These are phyloP conservation scores for Phrixothrix hirtus DNA, from an alignment of 2,888 invertebrate genomes.

Conservation along the genomic window DNA sequence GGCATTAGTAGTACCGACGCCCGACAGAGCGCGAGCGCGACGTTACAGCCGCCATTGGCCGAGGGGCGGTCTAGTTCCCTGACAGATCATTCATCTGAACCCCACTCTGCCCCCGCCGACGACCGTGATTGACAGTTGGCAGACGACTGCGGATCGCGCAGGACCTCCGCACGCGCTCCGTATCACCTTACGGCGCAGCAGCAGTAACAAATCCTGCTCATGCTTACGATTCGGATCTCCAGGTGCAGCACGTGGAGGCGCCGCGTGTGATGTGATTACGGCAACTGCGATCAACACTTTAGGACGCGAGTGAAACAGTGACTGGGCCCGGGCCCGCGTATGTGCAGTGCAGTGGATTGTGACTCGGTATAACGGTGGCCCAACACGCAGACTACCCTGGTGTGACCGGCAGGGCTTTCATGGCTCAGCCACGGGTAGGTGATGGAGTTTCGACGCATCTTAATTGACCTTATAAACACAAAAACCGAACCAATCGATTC, in stretches of 20 bases:
- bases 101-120: constrained; percentile 61
- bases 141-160: constrained; percentile 68
- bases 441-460: constrained; percentile 37
- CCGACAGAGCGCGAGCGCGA: constrained; percentile 59
- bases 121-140: constrained; percentile 69
- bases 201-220: constrained; percentile 36
- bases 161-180: constrained; percentile 59
- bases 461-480: constrained; percentile 17
- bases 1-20: constrained; percentile 44
- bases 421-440: constrained; percentile 86
- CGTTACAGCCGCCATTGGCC: constrained; percentile 54
- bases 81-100: constrained; percentile 59
- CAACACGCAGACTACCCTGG: constrained; percentile 62
- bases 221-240: constrained; percentile 41
- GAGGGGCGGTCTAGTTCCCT: constrained; percentile 50
- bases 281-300: constrained; percentile 28
- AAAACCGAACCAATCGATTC: constrained; percentile 11
- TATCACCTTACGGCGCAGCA: constrained; percentile 44
- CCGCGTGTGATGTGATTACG: constrained; percentile 44
- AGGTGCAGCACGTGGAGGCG: constrained; percentile 42
- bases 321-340: constrained; percentile 46
- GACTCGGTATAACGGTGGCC: constrained; percentile 60
- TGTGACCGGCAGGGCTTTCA: constrained; percentile 72
- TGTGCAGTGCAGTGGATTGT: constrained; percentile 50
- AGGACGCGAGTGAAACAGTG: constrained; percentile 39